These are phyloP conservation scores for Amphipyra tragopoginis DNA, from an alignment of 2,888 invertebrate species.

Conservation along the genomic window DNA sequence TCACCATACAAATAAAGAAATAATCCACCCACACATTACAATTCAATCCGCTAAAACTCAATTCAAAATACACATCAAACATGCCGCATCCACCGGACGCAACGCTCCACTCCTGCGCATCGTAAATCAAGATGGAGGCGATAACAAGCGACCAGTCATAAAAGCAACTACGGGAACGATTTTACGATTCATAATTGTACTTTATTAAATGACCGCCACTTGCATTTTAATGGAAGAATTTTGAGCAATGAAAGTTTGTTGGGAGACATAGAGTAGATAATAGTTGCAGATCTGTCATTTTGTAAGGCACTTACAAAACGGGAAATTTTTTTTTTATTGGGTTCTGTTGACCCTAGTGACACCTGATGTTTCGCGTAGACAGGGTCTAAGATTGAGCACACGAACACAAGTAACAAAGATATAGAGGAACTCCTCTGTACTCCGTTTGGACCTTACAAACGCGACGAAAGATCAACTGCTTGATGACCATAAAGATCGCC, in stretches of 20 bases:
- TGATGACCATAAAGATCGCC: too few relatives aligned
- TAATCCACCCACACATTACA: slow-evolving; percentile 28
- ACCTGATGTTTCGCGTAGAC: too few relatives aligned
- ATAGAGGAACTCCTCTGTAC: too few relatives aligned
- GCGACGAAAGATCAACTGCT: too few relatives aligned
- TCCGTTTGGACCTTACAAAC: too few relatives aligned
- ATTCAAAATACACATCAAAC: slow-evolving; percentile 52
- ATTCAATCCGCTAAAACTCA: slow-evolving; percentile 52
- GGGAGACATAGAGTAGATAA: slow-evolving; percentile 44
- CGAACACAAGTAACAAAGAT: too few relatives aligned
- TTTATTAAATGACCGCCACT: slow-evolving; percentile 86
- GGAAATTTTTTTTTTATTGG: too few relatives aligned
- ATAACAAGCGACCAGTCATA: slow-evolving; percentile 86
- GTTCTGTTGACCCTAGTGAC: too few relatives aligned
- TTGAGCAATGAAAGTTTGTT: slow-evolving; percentile 65
- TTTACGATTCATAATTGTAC: slow-evolving; percentile 89
- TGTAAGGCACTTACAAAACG: too few relatives aligned
- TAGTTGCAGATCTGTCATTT: slow-evolving; percentile 18
- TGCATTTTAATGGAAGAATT: slow-evolving; percentile 83
- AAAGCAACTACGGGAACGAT: slow-evolving; percentile 85
- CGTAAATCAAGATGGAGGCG: slow-evolving; percentile 87
- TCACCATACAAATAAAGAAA: slow-evolving; percentile 25
- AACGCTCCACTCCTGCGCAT: slow-evolving; percentile 59
- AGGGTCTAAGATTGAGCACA: too few relatives aligned
- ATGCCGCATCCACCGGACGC: slow-evolving; percentile 64